Conservation (phyloP, 2,888 invertebrate species). For the Aspidiotus destructor region DNA sequence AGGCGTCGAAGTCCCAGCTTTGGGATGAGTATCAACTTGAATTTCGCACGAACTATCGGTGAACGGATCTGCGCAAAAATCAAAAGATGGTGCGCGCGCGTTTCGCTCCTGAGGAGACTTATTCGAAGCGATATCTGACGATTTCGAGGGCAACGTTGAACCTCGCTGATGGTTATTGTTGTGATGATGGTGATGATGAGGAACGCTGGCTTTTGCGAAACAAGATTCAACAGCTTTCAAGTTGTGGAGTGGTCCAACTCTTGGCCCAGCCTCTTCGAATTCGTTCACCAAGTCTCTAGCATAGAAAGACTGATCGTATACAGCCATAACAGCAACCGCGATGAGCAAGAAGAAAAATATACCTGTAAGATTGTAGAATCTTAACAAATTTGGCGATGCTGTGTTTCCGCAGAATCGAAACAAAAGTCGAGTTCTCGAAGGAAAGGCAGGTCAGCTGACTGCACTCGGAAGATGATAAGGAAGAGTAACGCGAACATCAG, state of each 20-base stretch:
- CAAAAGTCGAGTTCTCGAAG: no score
- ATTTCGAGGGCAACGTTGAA: background rate
- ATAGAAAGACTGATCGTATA: conserved; percentile 19
- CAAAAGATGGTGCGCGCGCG: no score
- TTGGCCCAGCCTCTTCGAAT: conserved; percentile 17
- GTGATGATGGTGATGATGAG: conserved; percentile 19
- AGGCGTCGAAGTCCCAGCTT: no score
- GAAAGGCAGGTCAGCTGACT: no score
- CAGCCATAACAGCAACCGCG: conserved; percentile 23
- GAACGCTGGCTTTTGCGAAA: conserved; percentile 14
- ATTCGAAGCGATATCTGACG: background rate
- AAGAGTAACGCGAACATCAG: conserved; percentile 21
- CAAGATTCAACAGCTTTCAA: conserved; percentile 24
- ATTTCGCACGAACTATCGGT: no score
- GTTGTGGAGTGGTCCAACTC: conserved; percentile 14
- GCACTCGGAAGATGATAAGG: no score
- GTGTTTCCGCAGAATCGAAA: no score
- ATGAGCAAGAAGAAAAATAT: conserved; percentile 26
- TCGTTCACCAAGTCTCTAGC: conserved; percentile 16
- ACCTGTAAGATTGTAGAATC: no score
- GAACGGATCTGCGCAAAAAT: no score
- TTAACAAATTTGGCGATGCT: no score
- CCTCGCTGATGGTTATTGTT: background rate
- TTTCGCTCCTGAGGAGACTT: no score
- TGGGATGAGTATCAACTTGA: no score